phyloP scores from a whole-genome alignment of 2,797 vertebrate species.

The Muraenolepis orangiensis region DNA sequence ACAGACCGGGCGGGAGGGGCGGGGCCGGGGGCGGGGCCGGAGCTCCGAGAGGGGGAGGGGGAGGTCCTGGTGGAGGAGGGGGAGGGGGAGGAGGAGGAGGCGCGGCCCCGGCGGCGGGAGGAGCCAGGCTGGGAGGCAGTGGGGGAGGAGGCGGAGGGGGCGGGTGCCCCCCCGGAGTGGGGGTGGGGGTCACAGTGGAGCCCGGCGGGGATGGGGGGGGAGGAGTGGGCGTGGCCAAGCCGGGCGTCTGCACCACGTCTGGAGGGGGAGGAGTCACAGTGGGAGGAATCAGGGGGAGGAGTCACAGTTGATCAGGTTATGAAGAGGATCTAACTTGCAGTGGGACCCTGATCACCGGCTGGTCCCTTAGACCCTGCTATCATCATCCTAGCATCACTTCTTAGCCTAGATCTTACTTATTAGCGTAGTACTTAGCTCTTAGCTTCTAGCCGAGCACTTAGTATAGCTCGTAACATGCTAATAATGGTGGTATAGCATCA shows the following conservation, averaged over 20 bases:
- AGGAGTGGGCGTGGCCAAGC: slow-evolving; percentile 78
- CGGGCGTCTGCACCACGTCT: slow-evolving; percentile 75
- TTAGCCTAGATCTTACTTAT: neutral
- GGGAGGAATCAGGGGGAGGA: slow-evolving; percentile 8
- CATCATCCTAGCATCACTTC: neutral
- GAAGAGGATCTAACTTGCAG: neutral
- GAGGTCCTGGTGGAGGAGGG: slow-evolving; percentile 43
- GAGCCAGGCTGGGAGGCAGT: slow-evolving; percentile 72
- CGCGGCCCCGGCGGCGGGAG: slow-evolving; percentile 47
- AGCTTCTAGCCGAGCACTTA: neutral
- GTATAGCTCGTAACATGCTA: neutral
- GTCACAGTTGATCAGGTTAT: slow-evolving; percentile 18
- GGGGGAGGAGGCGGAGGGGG: slow-evolving; percentile 80
- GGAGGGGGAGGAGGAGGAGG: slow-evolving; percentile 67
- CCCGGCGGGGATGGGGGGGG: slow-evolving; percentile 86
- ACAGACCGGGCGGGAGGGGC: slow-evolving; percentile 83
- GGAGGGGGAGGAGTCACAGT: slow-evolving; percentile 42
- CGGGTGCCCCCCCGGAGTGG: slow-evolving; percentile 74
- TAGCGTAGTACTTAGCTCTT: neutral
- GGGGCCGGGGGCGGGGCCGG: slow-evolving; percentile 79
- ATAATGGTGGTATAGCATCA: neutral
- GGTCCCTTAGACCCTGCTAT: neutral
- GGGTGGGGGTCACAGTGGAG: slow-evolving; percentile 75
- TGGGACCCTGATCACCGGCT: neutral
- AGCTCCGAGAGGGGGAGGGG: slow-evolving; percentile 58